Evolutionary conservation across 2,888 invertebrate species (phyloP).

Genomic region (Smittia sp.): DNA sequence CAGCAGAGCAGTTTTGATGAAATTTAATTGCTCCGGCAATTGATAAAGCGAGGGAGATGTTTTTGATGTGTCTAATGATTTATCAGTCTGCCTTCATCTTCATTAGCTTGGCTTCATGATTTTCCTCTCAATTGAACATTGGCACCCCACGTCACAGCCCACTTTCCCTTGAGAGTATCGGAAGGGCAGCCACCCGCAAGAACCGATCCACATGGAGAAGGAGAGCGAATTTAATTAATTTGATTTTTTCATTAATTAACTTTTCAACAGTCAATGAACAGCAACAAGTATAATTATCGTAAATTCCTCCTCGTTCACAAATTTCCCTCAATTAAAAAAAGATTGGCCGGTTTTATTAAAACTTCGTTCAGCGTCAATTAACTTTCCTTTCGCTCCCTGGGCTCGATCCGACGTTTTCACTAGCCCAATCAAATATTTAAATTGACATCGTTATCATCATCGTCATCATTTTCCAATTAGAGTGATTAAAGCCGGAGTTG

Average conservation of each 20-base stretch:
- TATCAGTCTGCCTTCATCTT: neutral
- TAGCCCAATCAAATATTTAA: slow-evolving; percentile 34
- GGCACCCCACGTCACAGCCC: neutral
- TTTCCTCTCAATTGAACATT: slow-evolving; percentile 4
- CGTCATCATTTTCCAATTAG: slow-evolving; percentile 25
- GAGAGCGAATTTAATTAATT: slow-evolving; percentile 26
- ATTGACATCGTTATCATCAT: slow-evolving; percentile 29
- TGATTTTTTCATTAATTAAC: slow-evolving; percentile 33
- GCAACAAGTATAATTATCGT: slow-evolving; percentile 34
- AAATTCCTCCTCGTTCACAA: no score
- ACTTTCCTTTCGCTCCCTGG: no score
- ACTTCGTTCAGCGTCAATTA: no score
- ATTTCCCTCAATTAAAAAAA: no score
- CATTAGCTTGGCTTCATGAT: neutral
- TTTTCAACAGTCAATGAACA: slow-evolving; percentile 34
- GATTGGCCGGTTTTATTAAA: no score
- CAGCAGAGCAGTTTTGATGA: slow-evolving; percentile 19
- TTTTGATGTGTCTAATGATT: slow-evolving; percentile 21
- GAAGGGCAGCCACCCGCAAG: neutral
- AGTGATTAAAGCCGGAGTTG: no score
- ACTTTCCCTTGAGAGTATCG: neutral
- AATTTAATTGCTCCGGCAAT: slow-evolving; percentile 16
- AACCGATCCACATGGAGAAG: neutral
- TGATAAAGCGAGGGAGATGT: neutral
- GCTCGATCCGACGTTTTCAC: neutral